Evolutionary conservation across 2,113 vertebrate genomes (phyloP), one percentile per base, ranked within the genome.

Genomic region (Zootoca vivipara): DNA sequence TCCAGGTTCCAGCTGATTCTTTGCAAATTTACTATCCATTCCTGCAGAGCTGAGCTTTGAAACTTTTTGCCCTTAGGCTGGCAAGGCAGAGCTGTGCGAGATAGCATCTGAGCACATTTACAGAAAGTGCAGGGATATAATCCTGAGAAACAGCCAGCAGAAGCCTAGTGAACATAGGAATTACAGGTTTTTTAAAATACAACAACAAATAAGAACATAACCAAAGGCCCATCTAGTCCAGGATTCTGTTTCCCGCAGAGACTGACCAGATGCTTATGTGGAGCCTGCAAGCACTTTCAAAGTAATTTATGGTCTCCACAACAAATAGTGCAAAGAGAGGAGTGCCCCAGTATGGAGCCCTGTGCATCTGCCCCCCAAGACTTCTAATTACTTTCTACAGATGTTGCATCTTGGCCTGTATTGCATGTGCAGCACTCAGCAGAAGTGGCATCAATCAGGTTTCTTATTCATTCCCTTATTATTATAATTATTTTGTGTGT

Each of bases 341-440:
- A 79, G 69, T 85, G 86, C 86, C 92, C 92, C 95, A 91, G 90
- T 87, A 85, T 40, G 87, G 83, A 56, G 20, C 78, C 78, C 83
- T 80, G 91, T 84, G 88, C 93, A 92, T 95, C 89, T 88, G 88
- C 89, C 93, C 93, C 96, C 93, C 96, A 97, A 96, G 94, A 78
- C 84, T 83, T 90, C 92, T 97, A 96, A 96, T 93, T 91, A 92
- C 85, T 30, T 89, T 87, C 88, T 94, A 88, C 93, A 95, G 95
- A 95, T 95, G 90, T 95, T 93, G 65, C 85, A 87, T 81, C 84
- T 90, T 91, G 87, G 3, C 22, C 89, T 78, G 82, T 42, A 65
- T 86, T 30, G 73, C 87, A 89, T 88, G 64, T 80, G 38, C 8
- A 72, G 73, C 86, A 91, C 83, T 93, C 73, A 91, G 89, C 28